These are phyloP conservation scores for Onchidella celtica DNA, from an alignment of 2,888 invertebrate species.

Conservation along the genomic window DNA sequence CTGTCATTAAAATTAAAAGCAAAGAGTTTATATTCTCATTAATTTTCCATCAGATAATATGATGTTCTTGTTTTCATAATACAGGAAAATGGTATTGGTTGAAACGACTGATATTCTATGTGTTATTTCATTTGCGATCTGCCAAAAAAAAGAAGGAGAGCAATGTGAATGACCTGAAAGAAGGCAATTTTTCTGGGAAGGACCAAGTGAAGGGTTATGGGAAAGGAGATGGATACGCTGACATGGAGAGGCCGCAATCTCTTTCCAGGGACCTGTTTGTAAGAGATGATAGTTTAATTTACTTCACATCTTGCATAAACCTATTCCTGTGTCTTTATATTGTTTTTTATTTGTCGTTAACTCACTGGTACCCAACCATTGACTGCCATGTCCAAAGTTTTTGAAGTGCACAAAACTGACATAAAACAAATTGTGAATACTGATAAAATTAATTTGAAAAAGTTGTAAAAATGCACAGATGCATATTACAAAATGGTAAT, in stretches of 20 bases:
- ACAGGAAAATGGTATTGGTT: slow-evolving; percentile 67
- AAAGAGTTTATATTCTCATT: too few species aligned
- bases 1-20: too few species aligned
- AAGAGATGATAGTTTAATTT: slow-evolving; percentile 47
- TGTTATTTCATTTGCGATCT: slow-evolving; percentile 60
- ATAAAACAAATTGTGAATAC: too few species aligned
- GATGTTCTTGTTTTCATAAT: neutral
- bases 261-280: slow-evolving; percentile 62
- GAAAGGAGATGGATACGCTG: slow-evolving; percentile 50
- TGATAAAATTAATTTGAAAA: too few species aligned
- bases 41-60: neutral
- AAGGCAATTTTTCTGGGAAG: neutral
- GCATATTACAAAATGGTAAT: too few species aligned
- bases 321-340: too few species aligned
- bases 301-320: too few species aligned
- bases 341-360: neutral
- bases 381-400: neutral
- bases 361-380: too few species aligned
- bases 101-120: slow-evolving; percentile 61
- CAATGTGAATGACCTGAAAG: neutral
- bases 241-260: slow-evolving; percentile 59
- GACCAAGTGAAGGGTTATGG: slow-evolving; percentile 59
- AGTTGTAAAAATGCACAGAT: too few species aligned
- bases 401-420: too few species aligned
- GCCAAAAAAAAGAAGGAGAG: neutral